Evolutionary conservation across 2,113 vertebrate species (phyloP), one percentile per base, ranked within the genome.

Genomic region (Megaceryle maxima): DNA sequence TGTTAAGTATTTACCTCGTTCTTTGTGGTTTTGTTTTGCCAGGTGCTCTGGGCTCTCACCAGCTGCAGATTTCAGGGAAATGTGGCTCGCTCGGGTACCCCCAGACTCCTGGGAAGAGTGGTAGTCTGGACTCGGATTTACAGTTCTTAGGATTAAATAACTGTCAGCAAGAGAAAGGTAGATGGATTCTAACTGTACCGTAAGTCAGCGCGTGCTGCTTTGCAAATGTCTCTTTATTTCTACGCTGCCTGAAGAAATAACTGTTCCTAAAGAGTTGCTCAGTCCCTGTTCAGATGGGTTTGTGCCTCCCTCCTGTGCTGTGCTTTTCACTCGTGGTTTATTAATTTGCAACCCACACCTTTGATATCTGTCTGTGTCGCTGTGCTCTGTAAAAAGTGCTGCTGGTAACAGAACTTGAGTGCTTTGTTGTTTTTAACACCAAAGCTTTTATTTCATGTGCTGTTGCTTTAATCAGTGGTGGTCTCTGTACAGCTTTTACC

Each of bases 81-180:
- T 96, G 95, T 62, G 97, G 97, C 13, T 90, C 97, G 0, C 95
- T 98, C 43, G 98, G 97, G 60, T 88, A 81, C 67, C 95, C 98
- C 11, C 95, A 96, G 60, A 78, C 90, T 9, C 63, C 59, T 53
- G 97, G 97, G 46, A 98, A 91, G 98, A 98, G 98, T 56, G 98
- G 98, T 67, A 99, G 99, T 10, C 97, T 99, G 87, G 99, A 98
- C 95, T 98, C 98, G 10, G 98, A 98, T 44, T 93, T 98, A 4
- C 98, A 99, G 16, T 79, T 98, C 51, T 97, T 98, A 55, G 99
- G 98, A 67, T 91, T 97, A 44, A 88, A 86, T 64, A 98, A 79
- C 63, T 94, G 87, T 91, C 66, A 98, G 91, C 98, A 97, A 69
- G 98, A 98, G 91, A 98, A 97, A 98, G 98, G 99, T 99, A 98